These are phyloP conservation scores for Trogon melanurus DNA, from an alignment of 2,113 vertebrate genomes.

Conservation along the genomic window DNA sequence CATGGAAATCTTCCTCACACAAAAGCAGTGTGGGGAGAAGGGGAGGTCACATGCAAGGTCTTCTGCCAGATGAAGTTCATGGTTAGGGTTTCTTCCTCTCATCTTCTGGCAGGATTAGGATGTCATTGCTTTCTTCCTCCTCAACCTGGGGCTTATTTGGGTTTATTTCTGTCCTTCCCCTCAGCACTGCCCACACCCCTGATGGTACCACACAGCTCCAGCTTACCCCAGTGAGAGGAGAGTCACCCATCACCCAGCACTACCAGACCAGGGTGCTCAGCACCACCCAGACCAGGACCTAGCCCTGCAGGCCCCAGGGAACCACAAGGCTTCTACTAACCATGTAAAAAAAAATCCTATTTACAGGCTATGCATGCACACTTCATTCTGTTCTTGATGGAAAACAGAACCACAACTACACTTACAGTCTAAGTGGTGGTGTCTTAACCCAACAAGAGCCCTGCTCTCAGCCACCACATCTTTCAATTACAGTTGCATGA, in stretches of 20 bases:
- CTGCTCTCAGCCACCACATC: background rate
- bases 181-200: accelerated
- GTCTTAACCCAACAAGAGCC: background rate
- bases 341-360: background rate
- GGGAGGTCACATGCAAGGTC: accelerated
- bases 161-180: background rate
- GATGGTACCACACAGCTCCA: accelerated
- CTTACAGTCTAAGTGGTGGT: background rate
- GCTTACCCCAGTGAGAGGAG: accelerated
- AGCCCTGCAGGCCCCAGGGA: too few relatives aligned
- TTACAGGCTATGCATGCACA: background rate
- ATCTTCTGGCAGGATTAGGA: background rate
- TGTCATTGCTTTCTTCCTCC: background rate
- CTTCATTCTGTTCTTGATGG: background rate
- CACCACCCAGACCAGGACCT: too few relatives aligned
- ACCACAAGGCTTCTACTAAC: background rate
- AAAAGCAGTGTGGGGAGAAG: background rate
- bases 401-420: background rate
- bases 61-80: background rate
- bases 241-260: background rate
- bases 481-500: background rate
- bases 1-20: too few relatives aligned
- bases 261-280: background rate
- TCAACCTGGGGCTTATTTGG: background rate
- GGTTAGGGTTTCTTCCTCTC: background rate